phyloP scores from a whole-genome alignment of 1,140 invertebrate genomes.

The Drosophila novamexicana region DNA sequence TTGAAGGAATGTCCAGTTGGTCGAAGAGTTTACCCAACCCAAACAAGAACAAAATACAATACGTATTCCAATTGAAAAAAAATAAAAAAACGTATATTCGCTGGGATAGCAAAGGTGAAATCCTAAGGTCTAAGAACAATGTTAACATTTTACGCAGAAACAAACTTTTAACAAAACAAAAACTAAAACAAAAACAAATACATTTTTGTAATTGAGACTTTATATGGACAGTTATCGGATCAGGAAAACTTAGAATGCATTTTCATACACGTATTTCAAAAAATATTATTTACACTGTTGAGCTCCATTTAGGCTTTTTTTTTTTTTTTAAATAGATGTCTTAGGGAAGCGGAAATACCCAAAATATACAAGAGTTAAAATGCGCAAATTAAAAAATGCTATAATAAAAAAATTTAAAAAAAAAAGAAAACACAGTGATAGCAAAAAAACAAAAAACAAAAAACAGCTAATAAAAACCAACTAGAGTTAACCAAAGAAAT shows the following conservation, averaged over 20 bases:
- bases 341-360: too few species aligned
- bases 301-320: slow-evolving; percentile 1
- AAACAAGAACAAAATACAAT: not conserved
- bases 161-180: slow-evolving; percentile 41
- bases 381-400: not conserved
- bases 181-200: slow-evolving; percentile 30
- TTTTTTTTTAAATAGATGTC: not conserved
- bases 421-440: slow-evolving; percentile 7
- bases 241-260: slow-evolving; percentile 13
- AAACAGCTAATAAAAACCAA: slow-evolving; percentile 6
- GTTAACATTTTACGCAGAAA: slow-evolving; percentile 73
- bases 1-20: slow-evolving; percentile 16
- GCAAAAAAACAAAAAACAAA: not conserved
- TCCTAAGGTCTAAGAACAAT: slow-evolving; percentile 74
- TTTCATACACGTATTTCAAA: slow-evolving; percentile 21
- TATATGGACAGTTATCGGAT: slow-evolving; percentile 38
- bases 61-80: not conserved
- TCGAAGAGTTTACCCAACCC: not conserved
- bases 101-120: slow-evolving; percentile 69
- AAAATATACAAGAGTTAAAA: slow-evolving; percentile 1
- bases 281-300: not conserved
- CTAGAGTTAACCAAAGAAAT: slow-evolving; percentile 30
- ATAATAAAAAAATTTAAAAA: not conserved
- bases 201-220: slow-evolving; percentile 61
- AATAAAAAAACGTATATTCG: slow-evolving; percentile 30